Evolutionary conservation across 2,113 vertebrate genomes (phyloP).

Genomic region (Pongo pygmaeus): DNA sequence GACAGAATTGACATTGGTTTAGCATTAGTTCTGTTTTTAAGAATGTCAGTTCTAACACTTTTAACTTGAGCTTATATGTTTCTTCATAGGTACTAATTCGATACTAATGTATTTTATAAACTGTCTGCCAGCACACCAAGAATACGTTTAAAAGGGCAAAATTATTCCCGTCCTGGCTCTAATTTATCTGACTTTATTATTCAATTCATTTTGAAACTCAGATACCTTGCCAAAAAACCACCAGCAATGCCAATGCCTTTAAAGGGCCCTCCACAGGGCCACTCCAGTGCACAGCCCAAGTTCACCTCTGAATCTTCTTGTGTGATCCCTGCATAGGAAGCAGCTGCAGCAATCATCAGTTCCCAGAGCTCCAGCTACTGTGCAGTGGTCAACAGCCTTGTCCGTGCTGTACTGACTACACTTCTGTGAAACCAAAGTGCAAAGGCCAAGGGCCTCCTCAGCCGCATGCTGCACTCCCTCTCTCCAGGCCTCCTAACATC

Average conservation of each 20-base stretch:
- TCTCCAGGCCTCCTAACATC: background rate
- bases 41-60: background rate
- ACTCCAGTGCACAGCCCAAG: background rate
- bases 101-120: background rate
- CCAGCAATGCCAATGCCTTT: background rate
- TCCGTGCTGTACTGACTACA: no score
- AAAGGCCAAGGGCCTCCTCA: background rate
- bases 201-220: background rate
- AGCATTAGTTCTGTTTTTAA: background rate
- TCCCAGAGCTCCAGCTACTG: background rate
- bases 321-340: background rate
- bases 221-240: background rate
- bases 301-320: background rate
- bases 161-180: background rate
- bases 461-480: rapidly evolving
- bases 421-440: background rate
- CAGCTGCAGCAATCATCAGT: background rate
- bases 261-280: background rate
- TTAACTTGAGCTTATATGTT: background rate
- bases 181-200: background rate
- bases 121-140: background rate
- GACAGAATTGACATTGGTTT: background rate
- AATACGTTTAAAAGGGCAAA: background rate
- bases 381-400: background rate
- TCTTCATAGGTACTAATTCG: background rate